Conservation (phyloP, 2,797 vertebrate species). For the Phoeniculus purpureus region DNA sequence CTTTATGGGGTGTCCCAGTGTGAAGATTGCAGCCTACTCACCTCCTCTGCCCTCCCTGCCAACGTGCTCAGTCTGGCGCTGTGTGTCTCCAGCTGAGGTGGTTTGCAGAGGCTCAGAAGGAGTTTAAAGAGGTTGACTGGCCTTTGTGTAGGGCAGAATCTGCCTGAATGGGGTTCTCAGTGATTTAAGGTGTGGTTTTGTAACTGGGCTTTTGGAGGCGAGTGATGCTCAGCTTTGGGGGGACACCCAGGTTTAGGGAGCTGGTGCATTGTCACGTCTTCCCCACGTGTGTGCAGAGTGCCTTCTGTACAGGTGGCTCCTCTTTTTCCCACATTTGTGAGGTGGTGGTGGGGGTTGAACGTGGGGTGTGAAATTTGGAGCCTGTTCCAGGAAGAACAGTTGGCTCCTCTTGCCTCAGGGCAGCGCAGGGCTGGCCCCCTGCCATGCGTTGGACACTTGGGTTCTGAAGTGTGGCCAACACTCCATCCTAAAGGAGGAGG, state of each 20-base stretch:
- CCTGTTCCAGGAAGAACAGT: constrained; percentile 73
- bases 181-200: background rate
- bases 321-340: constrained; percentile 28
- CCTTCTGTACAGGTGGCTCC: background rate
- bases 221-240: background rate
- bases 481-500: background rate
- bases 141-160: background rate
- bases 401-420: constrained; percentile 70
- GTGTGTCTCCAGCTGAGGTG: fast-evolving
- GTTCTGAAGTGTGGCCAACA: background rate
- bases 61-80: fast-evolving
- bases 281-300: background rate
- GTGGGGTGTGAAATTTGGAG: constrained; percentile 58
- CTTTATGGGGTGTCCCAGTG: fast-evolving
- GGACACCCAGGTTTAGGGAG: background rate
- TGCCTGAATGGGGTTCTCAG: background rate
- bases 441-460: constrained; percentile 67
- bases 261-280: background rate
- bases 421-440: constrained; percentile 68
- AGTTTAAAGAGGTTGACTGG: background rate
- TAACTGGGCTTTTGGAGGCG: background rate
- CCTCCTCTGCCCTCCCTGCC: background rate
- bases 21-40: background rate
- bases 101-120: background rate
- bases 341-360: too few species aligned